Evolutionary conservation across 2,797 vertebrate species (phyloP).

Genomic region (Carduelis carduelis): DNA sequence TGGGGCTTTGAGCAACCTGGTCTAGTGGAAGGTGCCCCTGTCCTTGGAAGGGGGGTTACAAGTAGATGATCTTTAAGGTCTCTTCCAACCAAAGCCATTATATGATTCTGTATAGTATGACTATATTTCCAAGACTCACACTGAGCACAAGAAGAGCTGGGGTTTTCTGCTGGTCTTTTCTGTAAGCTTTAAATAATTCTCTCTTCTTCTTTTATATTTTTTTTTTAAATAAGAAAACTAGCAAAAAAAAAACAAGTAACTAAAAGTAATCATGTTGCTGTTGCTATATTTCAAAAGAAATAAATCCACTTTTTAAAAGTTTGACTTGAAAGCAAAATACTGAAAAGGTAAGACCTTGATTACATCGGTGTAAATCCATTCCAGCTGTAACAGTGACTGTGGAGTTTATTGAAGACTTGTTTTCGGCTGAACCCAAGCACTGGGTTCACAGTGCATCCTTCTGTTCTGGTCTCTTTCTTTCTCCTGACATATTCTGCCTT

Average conservation of each 20-base stretch:
- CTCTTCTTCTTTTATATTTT: fast-evolving
- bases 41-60: fast-evolving
- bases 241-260: background rate
- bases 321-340: background rate
- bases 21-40: background rate
- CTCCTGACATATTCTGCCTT: background rate
- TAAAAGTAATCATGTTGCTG: background rate
- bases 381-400: background rate
- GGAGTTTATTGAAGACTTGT: background rate
- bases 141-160: background rate
- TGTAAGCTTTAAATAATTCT: background rate
- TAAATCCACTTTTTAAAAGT: background rate
- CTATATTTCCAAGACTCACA: background rate
- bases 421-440: background rate
- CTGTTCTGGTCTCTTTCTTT: background rate
- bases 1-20: background rate
- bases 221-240: background rate
- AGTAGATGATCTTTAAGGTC: background rate
- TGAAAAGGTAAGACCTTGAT: background rate
- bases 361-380: background rate
- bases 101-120: background rate
- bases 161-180: background rate
- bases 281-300: background rate
- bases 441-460: background rate
- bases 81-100: background rate